Conservation (phyloP, 2,113 vertebrate genomes). For the Odontophorus gujanensis region DNA sequence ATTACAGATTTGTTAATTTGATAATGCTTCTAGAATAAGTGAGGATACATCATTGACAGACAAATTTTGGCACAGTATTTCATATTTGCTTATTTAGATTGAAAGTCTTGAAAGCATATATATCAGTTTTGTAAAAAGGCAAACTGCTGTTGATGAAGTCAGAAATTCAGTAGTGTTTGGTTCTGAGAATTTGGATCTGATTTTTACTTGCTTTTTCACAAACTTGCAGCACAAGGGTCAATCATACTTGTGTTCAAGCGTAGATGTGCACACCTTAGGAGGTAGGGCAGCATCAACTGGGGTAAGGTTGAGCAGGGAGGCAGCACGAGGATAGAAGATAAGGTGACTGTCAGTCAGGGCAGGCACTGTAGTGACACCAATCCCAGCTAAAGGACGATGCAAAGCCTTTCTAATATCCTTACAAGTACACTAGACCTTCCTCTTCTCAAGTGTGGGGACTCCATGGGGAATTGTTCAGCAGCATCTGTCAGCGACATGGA, state of each 20-base stretch:
- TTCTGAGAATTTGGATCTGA: background rate
- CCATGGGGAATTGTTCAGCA: background rate
- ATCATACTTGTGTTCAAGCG: accelerated
- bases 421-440: background rate
- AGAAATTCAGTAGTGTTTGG: background rate
- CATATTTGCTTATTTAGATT: background rate
- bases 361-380: background rate
- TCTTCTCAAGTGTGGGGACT: background rate
- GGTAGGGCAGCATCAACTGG: background rate
- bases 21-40: background rate
- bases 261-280: accelerated
- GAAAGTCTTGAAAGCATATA: background rate
- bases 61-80: background rate
- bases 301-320: background rate
- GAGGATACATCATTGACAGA: background rate
- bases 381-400: too few relatives aligned
- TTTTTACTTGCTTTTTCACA: background rate
- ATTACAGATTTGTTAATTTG: background rate
- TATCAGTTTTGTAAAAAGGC: background rate
- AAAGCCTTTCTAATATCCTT: background rate
- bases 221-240: background rate
- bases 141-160: background rate
- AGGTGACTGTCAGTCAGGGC: background rate
- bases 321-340: background rate
- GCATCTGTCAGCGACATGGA: background rate